Base-by-base conservation (phyloP, 1,140 invertebrate genomes). In the Drosophila takahashii region DNA sequence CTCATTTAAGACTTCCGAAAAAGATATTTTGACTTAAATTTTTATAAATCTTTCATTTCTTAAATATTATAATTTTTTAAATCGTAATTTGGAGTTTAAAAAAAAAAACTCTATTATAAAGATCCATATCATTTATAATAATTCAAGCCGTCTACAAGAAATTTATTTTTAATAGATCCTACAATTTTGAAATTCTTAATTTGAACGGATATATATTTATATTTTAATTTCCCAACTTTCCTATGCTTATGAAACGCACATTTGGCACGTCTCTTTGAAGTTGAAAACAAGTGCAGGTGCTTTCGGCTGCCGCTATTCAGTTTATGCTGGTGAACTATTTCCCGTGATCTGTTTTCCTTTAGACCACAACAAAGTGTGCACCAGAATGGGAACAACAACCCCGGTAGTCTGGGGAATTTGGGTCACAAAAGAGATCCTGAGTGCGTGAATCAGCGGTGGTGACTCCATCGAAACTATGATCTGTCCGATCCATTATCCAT, bases 221-320 rank as follows among this genome's bases (percentile, higher is more conserved):
- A n/a, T 47, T 26, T 27, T 27, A 34, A 22, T n/a, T 8, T 9
- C 32, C 4, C 39, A 44, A 34, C 18, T n/a, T 8, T 9, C 32
- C 4, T 44, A 44, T 69, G 22, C 13, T 9, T 16, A 34, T 16
- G 29, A 57, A 45, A 62, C 57, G 22, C 61, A 62, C 39, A 4
- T 34, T 65, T 60, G 56, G n/a, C 22, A 58, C 27, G 36, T 41
- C 34, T 41, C 59, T 69, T 62, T 79, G 69, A 67, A 66, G 52
- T 79, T 60, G 47, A 29, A 5, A 54, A 39, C 67, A 44, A 64
- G 18, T 59, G 37, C 61, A 69, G 62, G 66, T 65, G 47, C 59
- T 50, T 76, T 59, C 13, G 36, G 51, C 39, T 57, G 50, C 26
- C 72, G 53, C 54, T 53, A 15, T 27, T 79, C 53, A 39, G 22